Evolutionary conservation across 1,140 invertebrate species (phyloP), one percentile per base, ranked within the genome.

Genomic region (Leptinotarsa undecemlineata): DNA sequence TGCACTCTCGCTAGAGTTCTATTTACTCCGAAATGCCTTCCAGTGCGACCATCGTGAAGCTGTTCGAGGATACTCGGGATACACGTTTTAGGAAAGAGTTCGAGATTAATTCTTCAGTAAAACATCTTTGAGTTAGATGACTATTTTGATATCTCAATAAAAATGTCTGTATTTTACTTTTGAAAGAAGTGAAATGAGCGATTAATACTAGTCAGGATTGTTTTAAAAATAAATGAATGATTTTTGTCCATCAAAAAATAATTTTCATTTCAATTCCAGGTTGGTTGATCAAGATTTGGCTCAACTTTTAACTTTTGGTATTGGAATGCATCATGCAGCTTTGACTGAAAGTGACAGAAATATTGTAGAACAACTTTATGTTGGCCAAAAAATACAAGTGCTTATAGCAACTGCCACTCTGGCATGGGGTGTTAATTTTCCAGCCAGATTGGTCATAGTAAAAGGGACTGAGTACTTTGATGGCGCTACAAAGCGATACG

Each of bases 371-470:
- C 95, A 98, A 85, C 86, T 99, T 5, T 99, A 99, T 88, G 92
- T 98, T 4, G 95, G 98, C 86, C 93, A 96, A 80, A 99, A 98
- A 84, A 99, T 99, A 84, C 98, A 99, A 89, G 95, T 99, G n/a
- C 86, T 99, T 19, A 95, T 99, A 75, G 96, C 98, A 47, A 99
- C 98, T 1, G 95, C 97, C 8, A 99, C 98, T 0, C 85, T 99
- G 42, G 98, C 98, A 2, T 99, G 98, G 98, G 98, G 98, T 67
- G 97, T 99, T 0, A 99, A 99, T 87, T 95, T 99, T 79, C 98
- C 98, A 3, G 98, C 98, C 21, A 95, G 97, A 86, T 85, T 97
- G 20, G 96, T 97, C 0, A 88, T 94, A 2, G 88, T 92, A 33
- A 90, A 89, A 80, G 84, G 88, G 85, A 81, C 71, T 5, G 98